Evolutionary conservation across 2,797 vertebrate genomes (phyloP).

Genomic region (Chrosomus eos): DNA sequence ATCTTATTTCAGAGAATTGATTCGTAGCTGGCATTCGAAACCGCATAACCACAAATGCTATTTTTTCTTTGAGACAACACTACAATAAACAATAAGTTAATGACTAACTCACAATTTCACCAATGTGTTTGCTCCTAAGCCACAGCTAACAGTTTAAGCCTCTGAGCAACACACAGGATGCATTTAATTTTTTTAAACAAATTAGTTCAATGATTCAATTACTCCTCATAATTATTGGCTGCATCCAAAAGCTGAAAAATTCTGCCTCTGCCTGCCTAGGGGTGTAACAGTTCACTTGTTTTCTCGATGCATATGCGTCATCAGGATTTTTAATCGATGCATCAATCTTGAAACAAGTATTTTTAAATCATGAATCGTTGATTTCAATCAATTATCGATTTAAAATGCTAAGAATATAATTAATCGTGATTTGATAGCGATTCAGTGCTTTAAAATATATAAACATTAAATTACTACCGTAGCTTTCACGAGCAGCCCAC

Average conservation of each 20-base stretch:
- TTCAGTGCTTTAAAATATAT: no score
- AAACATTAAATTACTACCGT: no score
- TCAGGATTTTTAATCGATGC: no score
- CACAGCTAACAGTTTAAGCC: neutral
- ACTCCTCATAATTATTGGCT: neutral
- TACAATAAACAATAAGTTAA: neutral
- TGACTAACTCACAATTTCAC: neutral
- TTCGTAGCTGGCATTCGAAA: neutral
- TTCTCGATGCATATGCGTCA: no score
- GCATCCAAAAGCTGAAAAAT: no score
- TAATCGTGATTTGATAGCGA: fast-evolving
- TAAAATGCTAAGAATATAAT: no score
- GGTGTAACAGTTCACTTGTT: no score
- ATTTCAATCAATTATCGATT: no score
- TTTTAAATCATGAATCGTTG: no score
- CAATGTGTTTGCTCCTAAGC: neutral
- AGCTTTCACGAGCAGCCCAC: no score
- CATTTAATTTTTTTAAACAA: neutral
- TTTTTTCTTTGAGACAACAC: neutral
- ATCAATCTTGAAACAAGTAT: no score
- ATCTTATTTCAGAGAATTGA: neutral
- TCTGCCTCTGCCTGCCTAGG: no score
- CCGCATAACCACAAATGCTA: neutral
- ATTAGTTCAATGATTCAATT: neutral
- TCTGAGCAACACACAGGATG: neutral